Base-by-base conservation (phyloP, 30 jellyfish, hydroid and myxozoan species). In the Clytia hemisphaerica region DNA sequence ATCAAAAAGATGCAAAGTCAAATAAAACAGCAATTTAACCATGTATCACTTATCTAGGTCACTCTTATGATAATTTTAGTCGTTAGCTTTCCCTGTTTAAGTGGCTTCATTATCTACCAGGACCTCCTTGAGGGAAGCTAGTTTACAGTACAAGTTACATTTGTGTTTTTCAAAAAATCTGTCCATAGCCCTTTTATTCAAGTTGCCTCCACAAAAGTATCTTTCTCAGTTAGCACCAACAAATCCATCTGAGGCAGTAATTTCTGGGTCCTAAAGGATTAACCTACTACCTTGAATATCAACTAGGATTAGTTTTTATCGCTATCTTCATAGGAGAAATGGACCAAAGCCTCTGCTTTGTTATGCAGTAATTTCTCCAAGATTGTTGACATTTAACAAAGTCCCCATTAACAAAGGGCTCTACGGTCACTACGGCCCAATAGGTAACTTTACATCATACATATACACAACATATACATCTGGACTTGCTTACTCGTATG, bases 321-420 rank as follows among this genome's bases (percentile, higher is more conserved):
- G 3, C 12, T 57, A 25, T 21, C n/a, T 27, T 10, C 75, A 36
- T 61, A 61, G 7, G 75, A 10, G 25, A 10, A 61, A 6, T 61
- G 75, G 33, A 36, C 58, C 28, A 68, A 68, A 31, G 10, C 46
- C 49, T 68, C 81, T 33, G 81, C 81, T 37, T 68, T 68, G 34
- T 68, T 54, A 4, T 32, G 34, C 22, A 68, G 4, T n/a, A 24
- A 44, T 46, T 10, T 19, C 15, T 28, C 55, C 81, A 30, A 55
- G 34, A 37, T 68, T 44, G 72, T 68, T 68, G 34, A 45, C 14
- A 68, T 37, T 68, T 68, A 29, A 21, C 55, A 34, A 68, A 68
- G 49, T 45, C 49, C 9, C 81, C 81, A 6, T 59, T 57, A 28
- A 68, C 32, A 37, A 44, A 68, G 27, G 46, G 72, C 37, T 68